Conservation (phyloP, 2,888 invertebrate genomes). For the Cylloceria caligata region DNA sequence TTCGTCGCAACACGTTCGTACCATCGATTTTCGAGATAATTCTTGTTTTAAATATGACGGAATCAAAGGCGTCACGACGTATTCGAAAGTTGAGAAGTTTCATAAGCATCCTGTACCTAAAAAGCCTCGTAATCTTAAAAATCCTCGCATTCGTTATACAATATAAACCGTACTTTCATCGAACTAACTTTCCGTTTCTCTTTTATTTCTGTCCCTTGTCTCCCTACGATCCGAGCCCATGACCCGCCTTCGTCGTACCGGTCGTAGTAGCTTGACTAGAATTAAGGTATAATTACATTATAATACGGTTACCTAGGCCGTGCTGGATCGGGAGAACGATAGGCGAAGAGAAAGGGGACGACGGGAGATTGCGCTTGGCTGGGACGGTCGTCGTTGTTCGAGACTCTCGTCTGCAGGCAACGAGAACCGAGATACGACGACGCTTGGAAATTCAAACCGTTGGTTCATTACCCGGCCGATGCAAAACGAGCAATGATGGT, state of each 20-base stretch:
- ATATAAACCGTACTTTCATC: background rate
- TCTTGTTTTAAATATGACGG: background rate
- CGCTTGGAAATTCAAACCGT: constrained; percentile 69
- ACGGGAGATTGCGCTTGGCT: constrained; percentile 24
- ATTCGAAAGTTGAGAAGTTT: background rate
- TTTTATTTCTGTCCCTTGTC: constrained; percentile 32
- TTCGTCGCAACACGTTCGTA: background rate
- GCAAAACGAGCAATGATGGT: constrained; percentile 40
- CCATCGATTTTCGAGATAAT: background rate
- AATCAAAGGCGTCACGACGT: background rate
- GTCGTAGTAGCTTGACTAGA: constrained; percentile 60
- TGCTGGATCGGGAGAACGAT: constrained; percentile 48
- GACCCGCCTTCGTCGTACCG: constrained; percentile 38
- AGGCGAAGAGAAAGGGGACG: constrained; percentile 28
- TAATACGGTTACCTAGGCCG: constrained; percentile 67
- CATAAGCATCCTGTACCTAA: background rate
- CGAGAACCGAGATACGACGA: constrained; percentile 28
- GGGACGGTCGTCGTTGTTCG: constrained; percentile 27
- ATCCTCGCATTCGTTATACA: background rate
- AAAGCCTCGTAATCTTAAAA: background rate
- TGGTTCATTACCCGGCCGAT: constrained; percentile 65
- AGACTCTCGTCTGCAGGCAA: constrained; percentile 14
- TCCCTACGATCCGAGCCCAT: constrained; percentile 50
- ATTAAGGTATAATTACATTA: constrained; percentile 75
- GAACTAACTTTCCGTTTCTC: constrained; percentile 1